phyloP scores from a whole-genome alignment of 2,888 invertebrate species.

The Drosophila diplacantha region DNA sequence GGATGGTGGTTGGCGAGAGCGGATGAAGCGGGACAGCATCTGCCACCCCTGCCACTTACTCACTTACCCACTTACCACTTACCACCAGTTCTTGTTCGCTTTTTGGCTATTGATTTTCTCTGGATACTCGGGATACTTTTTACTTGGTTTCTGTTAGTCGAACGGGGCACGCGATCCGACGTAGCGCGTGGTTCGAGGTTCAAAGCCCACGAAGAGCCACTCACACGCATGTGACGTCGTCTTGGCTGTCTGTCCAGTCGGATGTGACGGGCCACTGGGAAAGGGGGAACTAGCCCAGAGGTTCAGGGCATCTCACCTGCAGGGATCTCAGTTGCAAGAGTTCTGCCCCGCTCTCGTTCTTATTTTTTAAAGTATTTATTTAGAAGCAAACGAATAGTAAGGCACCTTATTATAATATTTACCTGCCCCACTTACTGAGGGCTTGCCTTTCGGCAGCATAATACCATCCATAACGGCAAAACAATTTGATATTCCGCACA shows the following conservation, averaged over 20 bases:
- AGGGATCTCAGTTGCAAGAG: background rate
- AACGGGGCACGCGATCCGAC: constrained; percentile 57
- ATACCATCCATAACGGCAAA: background rate
- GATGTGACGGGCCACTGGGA: constrained; percentile 23
- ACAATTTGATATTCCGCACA: constrained; percentile 7
- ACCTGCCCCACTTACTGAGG: background rate
- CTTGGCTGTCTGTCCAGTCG: constrained; percentile 37
- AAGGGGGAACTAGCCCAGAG: background rate
- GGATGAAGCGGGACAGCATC: constrained; percentile 49
- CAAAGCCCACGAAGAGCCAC: constrained; percentile 15
- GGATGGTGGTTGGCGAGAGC: constrained; percentile 11
- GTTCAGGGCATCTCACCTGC: background rate
- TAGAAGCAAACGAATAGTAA: background rate
- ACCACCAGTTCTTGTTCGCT: constrained; percentile 14
- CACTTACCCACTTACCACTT: constrained; percentile 1
- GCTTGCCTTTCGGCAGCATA: background rate
- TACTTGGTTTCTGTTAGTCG: background rate
- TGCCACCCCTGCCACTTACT: constrained; percentile 15
- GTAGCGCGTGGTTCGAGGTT: constrained; percentile 16
- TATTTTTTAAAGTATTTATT: too few species aligned
- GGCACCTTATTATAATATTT: background rate
- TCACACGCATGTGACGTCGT: constrained; percentile 51
- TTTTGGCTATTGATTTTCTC: constrained; percentile 58
- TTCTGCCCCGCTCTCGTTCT: background rate
- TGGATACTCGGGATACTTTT: constrained; percentile 19